Base-by-base conservation (phyloP, 2,888 invertebrate genomes). In the Phortica magna region DNA sequence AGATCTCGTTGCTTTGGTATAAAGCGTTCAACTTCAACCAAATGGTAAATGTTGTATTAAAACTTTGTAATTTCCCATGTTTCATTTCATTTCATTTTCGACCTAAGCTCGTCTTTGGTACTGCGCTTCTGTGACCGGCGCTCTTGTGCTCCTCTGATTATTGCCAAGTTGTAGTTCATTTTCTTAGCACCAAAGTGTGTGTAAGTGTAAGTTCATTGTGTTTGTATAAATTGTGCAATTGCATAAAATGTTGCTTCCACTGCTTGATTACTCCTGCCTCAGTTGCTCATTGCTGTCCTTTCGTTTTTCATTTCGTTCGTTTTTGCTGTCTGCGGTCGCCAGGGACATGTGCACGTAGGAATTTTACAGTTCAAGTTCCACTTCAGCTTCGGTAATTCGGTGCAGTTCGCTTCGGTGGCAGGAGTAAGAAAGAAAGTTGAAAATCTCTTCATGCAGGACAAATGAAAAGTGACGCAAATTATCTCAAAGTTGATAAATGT, bases 41-140 rank as follows among this genome's bases (percentile, higher is more conserved):
- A 85, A 83, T 85, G 85, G 84, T 87, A 88, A 84, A 86, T 84
- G 85, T 85, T 85, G 85, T 85, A 85, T 85, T 85, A 85, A 85
- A 85, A 85, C 85, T 85, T 85, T 88, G 85, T 85, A 88, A 88
- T 85, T 85, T 85, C 88, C 87, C 85, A 85, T 88, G 85, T 85
- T 88, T 85, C 85, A 88, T 87, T 88, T 88, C 87, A 87, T 88
- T 87, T 84, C 88, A 87, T 88, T 88, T 71, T 85, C 84, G 77
- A 78, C 82, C 76, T 80, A 14, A 59, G 17, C 57, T 31, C 17
- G 43, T 55, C 10, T 68, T 41, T 57, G 68, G 72, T 17, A 65
- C 61, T 22, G 22, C 6, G 19, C 59, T 17, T 19, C 10, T 14
- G 14, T 55, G 55, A 17, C 7, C 61, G 19, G 9, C 10, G 7